Evolutionary conservation across 2,888 invertebrate species (phyloP).

Genomic region (Athrips mouffetella): DNA sequence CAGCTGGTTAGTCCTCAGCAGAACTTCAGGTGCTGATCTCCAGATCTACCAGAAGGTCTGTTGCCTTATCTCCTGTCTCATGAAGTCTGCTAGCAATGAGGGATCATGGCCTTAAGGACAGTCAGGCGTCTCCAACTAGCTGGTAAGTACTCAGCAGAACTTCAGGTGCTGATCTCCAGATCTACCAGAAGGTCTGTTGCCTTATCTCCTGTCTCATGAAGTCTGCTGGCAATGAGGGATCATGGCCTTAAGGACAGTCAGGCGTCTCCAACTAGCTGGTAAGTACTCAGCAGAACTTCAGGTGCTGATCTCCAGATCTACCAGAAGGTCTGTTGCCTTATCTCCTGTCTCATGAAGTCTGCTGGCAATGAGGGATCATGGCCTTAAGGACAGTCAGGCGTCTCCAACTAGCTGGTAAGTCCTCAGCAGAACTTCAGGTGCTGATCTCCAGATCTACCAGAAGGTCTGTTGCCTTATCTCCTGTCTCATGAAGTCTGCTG

Average conservation of each 20-base stretch:
- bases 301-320: too few relatives aligned
- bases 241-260: slow-evolving; percentile 99
- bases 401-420: slow-evolving; percentile 94
- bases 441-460: too few relatives aligned
- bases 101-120: slow-evolving; percentile 99
- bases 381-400: slow-evolving; percentile 99
- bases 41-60: slow-evolving; percentile 99
- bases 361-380: slow-evolving; percentile 99
- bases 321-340: slow-evolving; percentile 99
- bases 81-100: slow-evolving; percentile 99
- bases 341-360: slow-evolving; percentile 99
- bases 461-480: slow-evolving; percentile 99
- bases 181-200: slow-evolving; percentile 99
- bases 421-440: neutral
- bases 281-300: slow-evolving; percentile 25
- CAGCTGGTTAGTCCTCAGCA: slow-evolving; percentile 82
- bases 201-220: slow-evolving; percentile 99
- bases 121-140: slow-evolving; percentile 99
- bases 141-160: slow-evolving; percentile 80
- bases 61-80: slow-evolving; percentile 98
- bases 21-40: too few relatives aligned
- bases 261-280: slow-evolving; percentile 98
- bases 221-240: slow-evolving; percentile 99
- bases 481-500: slow-evolving; percentile 99
- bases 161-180: too few relatives aligned